These are phyloP conservation scores for Actinemys pallida DNA, from an alignment of 2,113 vertebrate genomes.

Conservation along the genomic window DNA sequence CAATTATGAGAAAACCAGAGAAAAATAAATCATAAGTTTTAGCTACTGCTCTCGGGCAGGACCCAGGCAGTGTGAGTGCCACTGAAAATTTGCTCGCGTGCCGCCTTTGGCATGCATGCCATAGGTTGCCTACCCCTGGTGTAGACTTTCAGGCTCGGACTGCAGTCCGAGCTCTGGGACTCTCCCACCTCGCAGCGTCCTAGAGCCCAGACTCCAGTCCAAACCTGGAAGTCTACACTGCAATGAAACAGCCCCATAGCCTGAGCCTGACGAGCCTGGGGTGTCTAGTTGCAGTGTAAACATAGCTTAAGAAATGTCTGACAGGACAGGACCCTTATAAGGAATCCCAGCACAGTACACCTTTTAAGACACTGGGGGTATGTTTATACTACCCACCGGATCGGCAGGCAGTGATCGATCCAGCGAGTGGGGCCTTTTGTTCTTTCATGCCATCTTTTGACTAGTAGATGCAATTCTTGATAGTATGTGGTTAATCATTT, in stretches of 20 bases:
- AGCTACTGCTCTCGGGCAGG: background rate
- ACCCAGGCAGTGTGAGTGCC: too few species aligned
- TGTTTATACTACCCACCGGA: too few species aligned
- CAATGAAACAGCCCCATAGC: too few species aligned
- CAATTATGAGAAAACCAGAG: background rate
- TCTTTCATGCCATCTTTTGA: background rate
- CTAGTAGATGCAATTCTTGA: background rate
- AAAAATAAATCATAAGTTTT: background rate
- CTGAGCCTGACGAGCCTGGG: too few species aligned
- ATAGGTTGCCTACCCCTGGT: background rate
- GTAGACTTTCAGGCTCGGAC: background rate
- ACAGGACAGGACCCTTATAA: background rate
- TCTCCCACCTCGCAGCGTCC: background rate
- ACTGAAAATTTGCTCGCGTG: too few species aligned
- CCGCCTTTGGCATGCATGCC: too few species aligned
- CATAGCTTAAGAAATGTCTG: background rate
- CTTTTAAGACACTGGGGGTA: background rate
- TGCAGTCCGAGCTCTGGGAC: background rate
- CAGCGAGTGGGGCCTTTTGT: background rate
- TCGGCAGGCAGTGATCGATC: too few species aligned
- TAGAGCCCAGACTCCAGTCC: too few species aligned
- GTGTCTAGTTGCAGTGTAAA: background rate
- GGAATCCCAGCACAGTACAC: fast-evolving
- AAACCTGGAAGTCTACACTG: too few species aligned
- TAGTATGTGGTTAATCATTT: background rate